Base-by-base conservation (phyloP, 2,113 vertebrate genomes). In the Clarias macrocephalus region DNA sequence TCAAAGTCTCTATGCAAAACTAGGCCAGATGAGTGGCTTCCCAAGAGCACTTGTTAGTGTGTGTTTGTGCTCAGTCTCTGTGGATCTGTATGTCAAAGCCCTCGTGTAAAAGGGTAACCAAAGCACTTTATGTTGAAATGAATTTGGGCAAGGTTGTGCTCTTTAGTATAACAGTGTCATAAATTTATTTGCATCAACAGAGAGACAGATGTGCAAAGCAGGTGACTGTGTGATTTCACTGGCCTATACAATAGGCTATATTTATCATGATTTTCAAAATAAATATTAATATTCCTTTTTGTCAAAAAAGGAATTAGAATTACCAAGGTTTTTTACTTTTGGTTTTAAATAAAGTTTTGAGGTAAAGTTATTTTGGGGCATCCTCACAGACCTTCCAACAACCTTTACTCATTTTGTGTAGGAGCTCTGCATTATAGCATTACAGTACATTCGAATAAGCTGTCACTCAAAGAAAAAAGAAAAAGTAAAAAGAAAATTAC, bases 11-110 rank as follows among this genome's bases (percentile, higher is more conserved):
- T 42, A 37, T 59, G 65, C 62, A 80, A 72, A 60, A 62, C 33
- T 21, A 57, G 59, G 56, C 19, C 65, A 81, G 83, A 21, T 54
- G 87, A 77, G 77, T 63, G 25, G 23, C 16, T 72, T 81, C 83
- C 87, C 83, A 68, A 33, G 76, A 85, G 83, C 75, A 15, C 83
- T 57, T 66, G 77, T 84, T 84, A 57, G 72, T 70, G 52, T 87
- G 70, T 37, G 73, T 77, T 79, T 52, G 63, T 62, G 60, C 62
- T 68, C 16, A 21, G 73, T 57, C 62, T 56, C 83, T n/a, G 21
- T 80, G 77, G 85, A 79, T 62, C 63, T 80, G 54, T 52, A 23
- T 28, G 48, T 62, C 15, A 85, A 59, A 56, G 21, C 72, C 25
- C 59, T 25, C 30, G 19, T 48, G n/a, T 59, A 42, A 54, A 79